Percentiles rank a stretch among this genome's conserved stretches.
These are phyloP conservation scores for Cromileptes altivelis DNA, from an alignment of 2,113 vertebrate genomes.

Conservation along the genomic window DNA sequence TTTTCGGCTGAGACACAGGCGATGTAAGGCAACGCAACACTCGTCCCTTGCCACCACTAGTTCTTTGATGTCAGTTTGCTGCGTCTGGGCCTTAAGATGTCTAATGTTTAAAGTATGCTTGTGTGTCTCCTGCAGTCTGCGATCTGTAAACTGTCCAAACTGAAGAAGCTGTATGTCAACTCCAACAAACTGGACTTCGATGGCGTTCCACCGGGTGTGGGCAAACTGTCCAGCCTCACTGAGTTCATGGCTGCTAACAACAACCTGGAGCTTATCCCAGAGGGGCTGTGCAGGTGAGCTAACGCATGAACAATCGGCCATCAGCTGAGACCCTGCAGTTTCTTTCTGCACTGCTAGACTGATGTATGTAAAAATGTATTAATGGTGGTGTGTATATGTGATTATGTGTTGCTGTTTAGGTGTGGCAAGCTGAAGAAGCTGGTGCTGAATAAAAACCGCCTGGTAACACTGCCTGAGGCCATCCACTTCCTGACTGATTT, in stretches of 20 bases:
- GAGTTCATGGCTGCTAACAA: conserved; percentile 99
- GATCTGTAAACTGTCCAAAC: conserved; percentile 94
- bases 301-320: background rate
- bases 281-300: conserved; percentile 94
- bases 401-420: conserved; percentile 75
- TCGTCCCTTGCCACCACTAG: too few species aligned
- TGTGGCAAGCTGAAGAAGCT: conserved; percentile 95
- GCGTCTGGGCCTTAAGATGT: background rate
- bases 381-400: background rate
- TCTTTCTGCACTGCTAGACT: background rate
- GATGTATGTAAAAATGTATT: too few species aligned
- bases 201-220: conserved; percentile 94
- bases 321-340: background rate
- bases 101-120: background rate
- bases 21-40: too few species aligned
- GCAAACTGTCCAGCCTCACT: conserved; percentile 91
- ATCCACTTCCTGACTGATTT: conserved; percentile 93
- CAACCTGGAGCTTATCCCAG: conserved; percentile 96
- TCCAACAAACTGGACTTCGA: conserved; percentile 98
- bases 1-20: too few species aligned
- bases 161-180: conserved; percentile 97
- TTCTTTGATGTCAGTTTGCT: too few species aligned
- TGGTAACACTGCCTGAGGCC: conserved; percentile 95
- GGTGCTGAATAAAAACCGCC: conserved; percentile 96
- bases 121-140: conserved; percentile 86